A percentile compares a stretch with the other conserved stretches of the same genome.
Evolutionary conservation across 2,113 vertebrate species (phyloP).

Genomic region (Grammomys dolichurus): DNA sequence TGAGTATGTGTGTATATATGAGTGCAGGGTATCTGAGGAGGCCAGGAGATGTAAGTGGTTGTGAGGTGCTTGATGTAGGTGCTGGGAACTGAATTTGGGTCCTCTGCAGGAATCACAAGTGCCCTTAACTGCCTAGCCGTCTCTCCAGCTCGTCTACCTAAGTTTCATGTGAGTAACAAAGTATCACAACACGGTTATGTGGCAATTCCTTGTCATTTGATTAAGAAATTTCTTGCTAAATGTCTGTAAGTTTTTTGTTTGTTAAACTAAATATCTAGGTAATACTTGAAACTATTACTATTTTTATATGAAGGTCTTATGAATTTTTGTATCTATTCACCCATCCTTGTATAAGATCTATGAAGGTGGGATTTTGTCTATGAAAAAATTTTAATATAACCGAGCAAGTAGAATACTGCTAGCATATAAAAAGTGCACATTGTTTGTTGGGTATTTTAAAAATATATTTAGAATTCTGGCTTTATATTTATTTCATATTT

Average conservation of each 20-base stretch:
- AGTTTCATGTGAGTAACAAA: background rate
- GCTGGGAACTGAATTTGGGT: background rate
- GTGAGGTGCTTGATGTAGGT: background rate
- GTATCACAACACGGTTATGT: constrained; percentile 2
- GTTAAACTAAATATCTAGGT: background rate
- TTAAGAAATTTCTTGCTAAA: constrained; percentile 29
- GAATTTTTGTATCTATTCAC: background rate
- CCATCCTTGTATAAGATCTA: background rate
- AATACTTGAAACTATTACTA: constrained; percentile 15
- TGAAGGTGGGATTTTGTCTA: background rate
- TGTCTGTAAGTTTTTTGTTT: background rate
- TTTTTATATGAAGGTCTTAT: background rate
- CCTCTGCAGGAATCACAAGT: background rate
- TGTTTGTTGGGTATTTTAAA: background rate
- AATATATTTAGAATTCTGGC: background rate
- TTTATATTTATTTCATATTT: background rate
- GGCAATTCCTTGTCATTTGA: background rate
- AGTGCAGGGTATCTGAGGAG: background rate
- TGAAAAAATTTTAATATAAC: background rate
- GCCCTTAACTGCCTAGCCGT: background rate
- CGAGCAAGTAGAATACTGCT: background rate
- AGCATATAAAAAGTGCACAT: background rate
- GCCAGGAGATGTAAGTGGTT: background rate
- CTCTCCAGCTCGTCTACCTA: background rate
- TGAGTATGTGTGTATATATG: background rate